Conservation (phyloP, 2,797 vertebrate genomes). For the Tauraco hartlaubi region DNA sequence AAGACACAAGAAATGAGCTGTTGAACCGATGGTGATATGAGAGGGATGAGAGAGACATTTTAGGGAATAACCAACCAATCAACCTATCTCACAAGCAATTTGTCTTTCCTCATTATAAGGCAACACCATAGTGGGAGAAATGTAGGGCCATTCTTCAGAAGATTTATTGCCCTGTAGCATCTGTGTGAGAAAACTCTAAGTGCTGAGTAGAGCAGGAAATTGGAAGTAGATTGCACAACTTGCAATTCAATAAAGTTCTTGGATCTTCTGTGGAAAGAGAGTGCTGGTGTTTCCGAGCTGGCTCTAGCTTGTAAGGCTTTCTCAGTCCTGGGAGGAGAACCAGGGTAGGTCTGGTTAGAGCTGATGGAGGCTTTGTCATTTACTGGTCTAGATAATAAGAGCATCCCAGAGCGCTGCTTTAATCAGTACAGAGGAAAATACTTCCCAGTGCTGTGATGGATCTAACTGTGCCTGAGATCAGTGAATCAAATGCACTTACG, state of each 20-base stretch:
- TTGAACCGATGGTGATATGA: slow-evolving; percentile 27
- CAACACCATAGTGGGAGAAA: slow-evolving; percentile 28
- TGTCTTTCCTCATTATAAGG: slow-evolving; percentile 56
- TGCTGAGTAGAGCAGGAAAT: slow-evolving; percentile 59
- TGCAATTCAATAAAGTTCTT: slow-evolving; percentile 22
- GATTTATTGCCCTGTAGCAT: slow-evolving; percentile 60
- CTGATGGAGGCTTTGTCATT: not conserved
- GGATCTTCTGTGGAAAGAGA: not conserved
- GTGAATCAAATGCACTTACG: not conserved
- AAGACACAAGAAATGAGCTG: slow-evolving; percentile 28
- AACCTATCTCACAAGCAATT: slow-evolving; percentile 26
- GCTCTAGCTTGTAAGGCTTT: not conserved
- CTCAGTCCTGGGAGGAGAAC: not conserved
- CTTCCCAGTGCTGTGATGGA: not conserved
- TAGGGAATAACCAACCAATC: slow-evolving; percentile 44
- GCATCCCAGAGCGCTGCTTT: not conserved
- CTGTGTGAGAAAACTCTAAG: slow-evolving; percentile 32
- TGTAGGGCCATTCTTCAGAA: slow-evolving; percentile 39
- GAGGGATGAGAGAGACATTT: slow-evolving; percentile 44
- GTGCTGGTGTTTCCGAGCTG: not conserved
- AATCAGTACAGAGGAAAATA: not conserved
- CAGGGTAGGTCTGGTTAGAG: not conserved
- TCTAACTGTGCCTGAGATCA: not conserved
- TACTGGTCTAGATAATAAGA: not conserved
- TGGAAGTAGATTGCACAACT: slow-evolving; percentile 31